Evolutionary conservation across 2,888 invertebrate genomes (phyloP), one percentile per base, ranked within the genome.

Genomic region (Dicyrtomina minuta): DNA sequence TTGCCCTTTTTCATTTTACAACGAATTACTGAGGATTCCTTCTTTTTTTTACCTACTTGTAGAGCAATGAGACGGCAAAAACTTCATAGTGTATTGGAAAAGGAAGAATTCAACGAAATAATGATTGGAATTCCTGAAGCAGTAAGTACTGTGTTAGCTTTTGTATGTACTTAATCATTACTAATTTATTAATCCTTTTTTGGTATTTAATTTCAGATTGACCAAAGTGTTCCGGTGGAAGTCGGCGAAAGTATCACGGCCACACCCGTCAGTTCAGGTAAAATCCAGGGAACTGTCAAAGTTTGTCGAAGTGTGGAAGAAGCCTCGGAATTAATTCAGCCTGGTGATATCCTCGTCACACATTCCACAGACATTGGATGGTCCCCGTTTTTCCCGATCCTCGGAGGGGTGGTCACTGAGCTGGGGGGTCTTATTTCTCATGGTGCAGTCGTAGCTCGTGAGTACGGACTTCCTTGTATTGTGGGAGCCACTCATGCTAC

Each of bases 361-460:
- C 85, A 85, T 76, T 86, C 87, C 51, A 92, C 92, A 0, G 92
- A 93, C 80, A 89, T 92, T 74, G 91, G 90, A 1, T 93, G 92
- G 92, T 88, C 89, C 1, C 91, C 92, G 0, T 92, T 91, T 82
- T 93, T 92, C 81, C 90, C 91, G 0, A 85, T 92, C 59, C 81
- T 93, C 20, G 83, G 87, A 0, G 93, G 92, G 10, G 86, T 92
- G 59, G 89, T 91, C 10, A 92, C 92, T 0, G 92, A 93, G 81
- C 84, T 91, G 0, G 92, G 92, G 0, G 92, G 92, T 33, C 84
- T 92, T 2, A 88, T 92, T 76, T 92, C 92, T 43, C 92, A 92
- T 79, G 92, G 92, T 60, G 91, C 91, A 43, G 91, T 92, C 0
- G 89, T 92, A 53, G 92, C 92, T 0, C 84, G 92, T 72, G 92